phyloP scores from a whole-genome alignment of 2,113 vertebrate genomes.

The Ahaetulla prasina region DNA sequence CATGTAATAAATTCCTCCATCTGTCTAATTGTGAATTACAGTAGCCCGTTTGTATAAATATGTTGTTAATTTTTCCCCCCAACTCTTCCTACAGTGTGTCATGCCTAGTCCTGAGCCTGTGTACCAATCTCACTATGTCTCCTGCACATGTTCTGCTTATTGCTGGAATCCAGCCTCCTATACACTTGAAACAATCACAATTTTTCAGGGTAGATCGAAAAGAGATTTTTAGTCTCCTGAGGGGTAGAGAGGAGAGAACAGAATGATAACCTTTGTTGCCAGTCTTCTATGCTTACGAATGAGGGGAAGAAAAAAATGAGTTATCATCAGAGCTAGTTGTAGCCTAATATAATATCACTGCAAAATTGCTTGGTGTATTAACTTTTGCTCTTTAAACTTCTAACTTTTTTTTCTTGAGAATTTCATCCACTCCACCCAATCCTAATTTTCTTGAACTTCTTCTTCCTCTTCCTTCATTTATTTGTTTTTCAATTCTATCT shows the following conservation, averaged over 20 bases:
- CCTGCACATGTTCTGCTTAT: not conserved
- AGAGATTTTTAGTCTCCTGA: not conserved
- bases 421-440: not conserved
- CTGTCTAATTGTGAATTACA: not conserved
- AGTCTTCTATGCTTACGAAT: not conserved
- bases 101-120: not conserved
- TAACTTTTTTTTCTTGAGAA: not conserved
- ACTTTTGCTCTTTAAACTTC: not conserved
- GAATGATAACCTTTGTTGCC: not conserved
- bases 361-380: not conserved
- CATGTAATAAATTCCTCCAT: not conserved
- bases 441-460: not conserved
- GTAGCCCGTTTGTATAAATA: not conserved
- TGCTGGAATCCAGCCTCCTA: not conserved
- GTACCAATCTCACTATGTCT: not conserved
- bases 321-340: not conserved
- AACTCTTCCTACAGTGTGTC: not conserved
- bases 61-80: not conserved
- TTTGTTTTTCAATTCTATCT: not conserved
- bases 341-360: not conserved
- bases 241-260: not conserved
- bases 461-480: not conserved
- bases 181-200: not conserved
- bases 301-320: not conserved
- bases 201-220: not conserved